A percentile compares a stretch with the other conserved stretches of the same genome.
Evolutionary conservation across 2,113 vertebrate genomes (phyloP).

Genomic region (Chitala chitala): DNA sequence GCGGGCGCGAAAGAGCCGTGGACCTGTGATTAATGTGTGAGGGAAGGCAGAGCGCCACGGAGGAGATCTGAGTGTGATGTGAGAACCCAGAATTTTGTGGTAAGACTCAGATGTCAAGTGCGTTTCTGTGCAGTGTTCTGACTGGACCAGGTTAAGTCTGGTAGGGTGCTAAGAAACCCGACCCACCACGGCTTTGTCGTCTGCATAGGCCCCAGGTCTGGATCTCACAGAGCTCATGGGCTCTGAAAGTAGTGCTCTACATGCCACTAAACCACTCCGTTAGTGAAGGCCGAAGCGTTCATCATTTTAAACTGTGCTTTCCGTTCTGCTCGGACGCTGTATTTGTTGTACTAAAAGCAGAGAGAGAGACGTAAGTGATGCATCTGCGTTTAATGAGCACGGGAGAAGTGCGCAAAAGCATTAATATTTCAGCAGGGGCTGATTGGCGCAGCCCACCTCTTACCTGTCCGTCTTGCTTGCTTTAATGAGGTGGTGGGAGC

Average conservation of each 20-base stretch:
- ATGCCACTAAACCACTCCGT: neutral
- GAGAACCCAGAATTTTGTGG: neutral
- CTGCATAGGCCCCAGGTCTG: no score
- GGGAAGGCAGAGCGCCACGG: no score
- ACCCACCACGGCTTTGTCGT: no score
- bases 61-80: neutral
- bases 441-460: neutral
- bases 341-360: neutral
- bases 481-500: constrained; percentile 1
- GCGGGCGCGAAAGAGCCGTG: no score
- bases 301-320: neutral
- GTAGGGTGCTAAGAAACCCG: no score
- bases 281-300: neutral
- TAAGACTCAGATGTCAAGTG: neutral
- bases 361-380: constrained; percentile 1
- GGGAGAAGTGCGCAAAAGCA: constrained; percentile 33
- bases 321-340: neutral
- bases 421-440: constrained; percentile 25
- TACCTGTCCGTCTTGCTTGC: neutral
- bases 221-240: no score
- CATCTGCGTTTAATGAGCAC: constrained; percentile 35
- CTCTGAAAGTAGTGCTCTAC: no score
- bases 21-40: neutral
- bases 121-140: no score
- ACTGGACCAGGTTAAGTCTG: no score